Evolutionary conservation across 2,888 invertebrate species (phyloP).

Genomic region (Malthinus seriepunctatus): DNA sequence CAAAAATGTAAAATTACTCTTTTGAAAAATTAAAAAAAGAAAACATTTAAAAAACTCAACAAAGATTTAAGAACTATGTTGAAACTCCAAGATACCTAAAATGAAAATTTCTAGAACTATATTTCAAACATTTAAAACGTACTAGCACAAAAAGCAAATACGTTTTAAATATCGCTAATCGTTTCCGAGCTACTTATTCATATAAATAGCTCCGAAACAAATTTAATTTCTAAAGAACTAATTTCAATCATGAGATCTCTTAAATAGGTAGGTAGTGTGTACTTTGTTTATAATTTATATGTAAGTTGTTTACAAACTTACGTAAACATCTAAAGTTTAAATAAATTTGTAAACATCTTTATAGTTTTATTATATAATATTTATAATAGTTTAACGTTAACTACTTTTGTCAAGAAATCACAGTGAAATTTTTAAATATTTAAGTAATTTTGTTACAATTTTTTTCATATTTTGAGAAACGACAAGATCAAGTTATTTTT

Average conservation of each 20-base stretch:
- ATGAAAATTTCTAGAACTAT: constrained; percentile 30
- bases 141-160: constrained; percentile 28
- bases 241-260: constrained; percentile 56
- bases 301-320: neutral
- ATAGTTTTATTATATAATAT: constrained; percentile 13
- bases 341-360: constrained; percentile 29
- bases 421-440: constrained; percentile 51
- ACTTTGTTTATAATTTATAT: constrained; percentile 43
- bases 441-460: constrained; percentile 37
- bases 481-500: neutral
- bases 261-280: constrained; percentile 50
- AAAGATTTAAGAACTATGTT: constrained; percentile 11
- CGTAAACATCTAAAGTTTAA: neutral
- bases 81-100: constrained; percentile 25
- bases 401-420: constrained; percentile 56
- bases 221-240: constrained; percentile 46
- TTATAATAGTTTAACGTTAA: constrained; percentile 46
- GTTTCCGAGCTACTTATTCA: constrained; percentile 30
- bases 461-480: constrained; percentile 41
- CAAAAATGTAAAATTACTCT: constrained; percentile 2
- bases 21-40: constrained; percentile 3
- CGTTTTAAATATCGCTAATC: constrained; percentile 29
- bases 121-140: constrained; percentile 32
- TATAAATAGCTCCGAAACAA: constrained; percentile 51
- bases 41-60: neutral